Base-by-base conservation (phyloP, 2,113 vertebrate species). In the Eulacestoma nigropectus region DNA sequence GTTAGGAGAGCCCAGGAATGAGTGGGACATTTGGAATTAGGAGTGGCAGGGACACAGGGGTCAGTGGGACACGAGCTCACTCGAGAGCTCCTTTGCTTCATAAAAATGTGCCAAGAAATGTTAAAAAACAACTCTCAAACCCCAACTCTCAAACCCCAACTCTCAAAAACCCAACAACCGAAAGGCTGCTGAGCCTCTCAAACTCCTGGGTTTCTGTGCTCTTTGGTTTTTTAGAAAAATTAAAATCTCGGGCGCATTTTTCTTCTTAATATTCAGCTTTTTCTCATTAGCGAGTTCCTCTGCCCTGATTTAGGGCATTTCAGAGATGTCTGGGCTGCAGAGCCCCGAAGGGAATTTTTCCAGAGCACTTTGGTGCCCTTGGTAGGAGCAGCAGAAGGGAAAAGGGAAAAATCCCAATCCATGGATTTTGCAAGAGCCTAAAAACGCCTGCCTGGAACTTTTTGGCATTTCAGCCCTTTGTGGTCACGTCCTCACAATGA, bases 401-500 rank as follows among this genome's bases (percentile, higher is more conserved):
- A 76, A 44, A 33, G 35, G 26, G 4, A 39, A 17, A 23, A n/a
- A 41, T 1, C 4, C 6, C 32, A 32, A 41, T 5, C 59, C 39
- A 53, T 29, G 23, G 67, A 35, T 77, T 92, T 70, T 25, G 26
- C 16, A 74, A 18, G n/a, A 37, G 72, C 27, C 42, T 39, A 46
- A 91, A 80, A 84, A 6, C 2, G 1, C 35, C 27, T 67, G 19
- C 67, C 76, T 42, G 47, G 10, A 46, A 41, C 8, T 20, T 62
- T 77, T n/a, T 3, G 5, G 52, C 12, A 3, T 35, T 52, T 67
- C 15, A 73, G 60, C 56, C 22, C 63, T 60, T n/a, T 18, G 41
- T 2, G 69, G 64, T 32, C 49, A 33, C 1, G 0, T 69, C 22
- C 39, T 41, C 14, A 2, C 14, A 41, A 39, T 3, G 5, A 53